Evolutionary conservation across 2,888 invertebrate species (phyloP).

Genomic region (Glyphotaelius pellucidus): DNA sequence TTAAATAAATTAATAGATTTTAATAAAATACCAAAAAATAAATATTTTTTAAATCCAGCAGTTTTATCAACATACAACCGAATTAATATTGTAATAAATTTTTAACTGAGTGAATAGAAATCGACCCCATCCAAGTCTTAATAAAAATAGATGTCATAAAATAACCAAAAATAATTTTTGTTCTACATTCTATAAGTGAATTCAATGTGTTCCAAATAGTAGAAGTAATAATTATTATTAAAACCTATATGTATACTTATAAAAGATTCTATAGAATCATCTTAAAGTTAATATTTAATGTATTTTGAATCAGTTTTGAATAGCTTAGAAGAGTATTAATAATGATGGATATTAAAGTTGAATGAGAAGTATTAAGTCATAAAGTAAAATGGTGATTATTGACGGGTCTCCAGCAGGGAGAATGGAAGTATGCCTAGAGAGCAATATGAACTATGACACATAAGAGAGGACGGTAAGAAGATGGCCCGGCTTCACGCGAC

Average conservation of each 20-base stretch:
- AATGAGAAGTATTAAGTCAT: background rate
- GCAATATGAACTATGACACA: background rate
- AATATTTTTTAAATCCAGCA: background rate
- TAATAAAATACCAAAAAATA: background rate
- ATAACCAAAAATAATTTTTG: background rate
- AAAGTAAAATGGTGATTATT: background rate
- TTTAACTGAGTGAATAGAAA: background rate
- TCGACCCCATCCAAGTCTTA: background rate
- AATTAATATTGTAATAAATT: background rate
- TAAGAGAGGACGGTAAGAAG: background rate
- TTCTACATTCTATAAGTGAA: background rate
- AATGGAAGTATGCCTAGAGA: background rate
- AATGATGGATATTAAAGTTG: background rate
- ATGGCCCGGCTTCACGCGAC: slow-evolving; percentile 3
- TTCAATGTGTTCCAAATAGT: background rate
- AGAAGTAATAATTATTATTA: background rate
- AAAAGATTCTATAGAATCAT: background rate
- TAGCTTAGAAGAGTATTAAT: background rate
- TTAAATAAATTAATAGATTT: background rate
- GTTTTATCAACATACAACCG: background rate
- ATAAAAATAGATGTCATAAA: background rate
- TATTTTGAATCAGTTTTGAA: background rate
- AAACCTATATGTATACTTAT: background rate
- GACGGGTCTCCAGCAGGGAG: background rate
- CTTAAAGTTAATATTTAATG: background rate